Percentiles rank a stretch among this genome's conserved stretches.
phyloP scores from a whole-genome alignment of 2,113 vertebrate genomes.

The Mola mola region DNA sequence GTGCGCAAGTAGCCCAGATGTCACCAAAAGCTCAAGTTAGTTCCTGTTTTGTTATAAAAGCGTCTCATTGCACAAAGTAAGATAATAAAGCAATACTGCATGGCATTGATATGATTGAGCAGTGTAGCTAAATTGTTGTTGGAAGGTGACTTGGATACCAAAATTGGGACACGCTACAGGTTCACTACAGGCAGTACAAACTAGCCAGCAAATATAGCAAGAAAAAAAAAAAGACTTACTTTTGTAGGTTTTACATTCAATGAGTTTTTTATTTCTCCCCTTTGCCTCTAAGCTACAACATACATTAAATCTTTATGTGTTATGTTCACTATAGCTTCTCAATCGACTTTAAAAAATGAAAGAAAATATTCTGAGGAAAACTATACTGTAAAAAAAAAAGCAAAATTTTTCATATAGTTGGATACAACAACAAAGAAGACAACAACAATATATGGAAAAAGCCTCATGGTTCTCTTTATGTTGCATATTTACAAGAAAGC shows the following conservation, averaged over 20 bases:
- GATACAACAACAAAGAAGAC: constrained; percentile 63
- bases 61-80: constrained; percentile 72
- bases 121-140: constrained; percentile 53
- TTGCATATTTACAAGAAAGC: constrained; percentile 78
- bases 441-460: constrained; percentile 61
- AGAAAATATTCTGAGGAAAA: constrained; percentile 62
- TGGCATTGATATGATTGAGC: constrained; percentile 65
- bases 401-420: constrained; percentile 72
- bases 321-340: constrained; percentile 75
- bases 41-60: constrained; percentile 66
- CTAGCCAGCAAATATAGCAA: constrained; percentile 62
- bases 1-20: constrained; percentile 24
- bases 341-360: constrained; percentile 57
- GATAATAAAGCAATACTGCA: constrained; percentile 75
- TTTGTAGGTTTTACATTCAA: constrained; percentile 82
- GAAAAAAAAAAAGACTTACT: constrained; percentile 49
- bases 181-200: constrained; percentile 61
- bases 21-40: constrained; percentile 51
- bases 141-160: constrained; percentile 52
- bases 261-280: constrained; percentile 66
- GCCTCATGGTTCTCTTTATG: constrained; percentile 59
- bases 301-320: constrained; percentile 70
- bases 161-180: constrained; percentile 51
- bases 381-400: constrained; percentile 64
- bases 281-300: constrained; percentile 77